Conservation (phyloP, 2,797 vertebrate genomes). For the Rhinoraja longicauda region DNA sequence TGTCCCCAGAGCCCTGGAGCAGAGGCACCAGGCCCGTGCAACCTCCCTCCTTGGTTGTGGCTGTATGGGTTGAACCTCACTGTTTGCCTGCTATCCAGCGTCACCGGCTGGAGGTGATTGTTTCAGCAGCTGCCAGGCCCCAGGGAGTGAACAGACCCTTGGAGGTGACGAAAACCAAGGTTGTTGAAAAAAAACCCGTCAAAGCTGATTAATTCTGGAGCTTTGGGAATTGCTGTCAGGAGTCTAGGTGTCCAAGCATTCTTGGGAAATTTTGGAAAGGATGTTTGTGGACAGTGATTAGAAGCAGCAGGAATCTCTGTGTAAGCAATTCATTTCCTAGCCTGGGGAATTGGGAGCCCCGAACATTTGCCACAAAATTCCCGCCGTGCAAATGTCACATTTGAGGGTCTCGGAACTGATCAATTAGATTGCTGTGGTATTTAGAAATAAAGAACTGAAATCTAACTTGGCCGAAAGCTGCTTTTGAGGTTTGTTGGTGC, state of each 20-base stretch:
- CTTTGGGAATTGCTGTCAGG: constrained; percentile 27
- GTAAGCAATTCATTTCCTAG: constrained; percentile 29
- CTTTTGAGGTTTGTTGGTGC: neutral
- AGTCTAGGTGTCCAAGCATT: constrained; percentile 28
- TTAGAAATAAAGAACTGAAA: neutral
- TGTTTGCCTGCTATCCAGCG: neutral
- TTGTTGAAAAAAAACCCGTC: neutral
- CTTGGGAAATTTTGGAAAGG: constrained; percentile 33
- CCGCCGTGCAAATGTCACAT: neutral
- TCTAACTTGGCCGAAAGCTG: neutral
- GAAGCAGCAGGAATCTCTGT: constrained; percentile 17
- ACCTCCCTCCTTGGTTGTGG: neutral
- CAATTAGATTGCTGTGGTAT: neutral
- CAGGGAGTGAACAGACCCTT: neutral
- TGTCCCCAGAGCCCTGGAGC: neutral
- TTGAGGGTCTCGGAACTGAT: neutral
- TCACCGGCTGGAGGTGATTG: neutral
- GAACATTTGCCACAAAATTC: neutral
- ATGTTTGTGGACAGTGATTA: constrained; percentile 34
- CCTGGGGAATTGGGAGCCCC: neutral
- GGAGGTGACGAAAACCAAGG: neutral
- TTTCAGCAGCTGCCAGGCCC: neutral
- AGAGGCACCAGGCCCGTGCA: neutral
- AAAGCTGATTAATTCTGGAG: constrained; percentile 19
- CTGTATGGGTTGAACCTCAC: neutral